phyloP scores from a whole-genome alignment of 2,888 invertebrate species.

The Unio delphinus region DNA sequence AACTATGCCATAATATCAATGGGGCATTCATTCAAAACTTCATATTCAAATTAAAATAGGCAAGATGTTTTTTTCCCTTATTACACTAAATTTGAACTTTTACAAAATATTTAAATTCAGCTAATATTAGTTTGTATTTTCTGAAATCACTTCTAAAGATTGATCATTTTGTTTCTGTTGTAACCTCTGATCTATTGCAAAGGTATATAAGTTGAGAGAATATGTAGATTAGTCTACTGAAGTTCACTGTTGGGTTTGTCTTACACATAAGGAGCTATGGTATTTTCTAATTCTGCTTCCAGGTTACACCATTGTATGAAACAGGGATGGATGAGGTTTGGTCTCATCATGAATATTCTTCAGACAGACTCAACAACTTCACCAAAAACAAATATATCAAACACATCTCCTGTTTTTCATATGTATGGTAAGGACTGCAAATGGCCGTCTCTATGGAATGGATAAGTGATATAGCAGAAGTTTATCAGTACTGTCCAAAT shows the following conservation, averaged over 20 bases:
- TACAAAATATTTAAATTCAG: neutral
- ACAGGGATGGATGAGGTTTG: conserved; percentile 57
- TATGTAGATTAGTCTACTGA: too few species aligned
- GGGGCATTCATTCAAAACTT: too few species aligned
- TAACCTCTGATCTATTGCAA: too few species aligned
- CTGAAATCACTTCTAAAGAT: too few species aligned
- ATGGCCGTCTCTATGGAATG: too few species aligned
- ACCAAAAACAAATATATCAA: conserved; percentile 55
- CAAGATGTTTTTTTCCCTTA: neutral
- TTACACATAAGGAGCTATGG: too few species aligned
- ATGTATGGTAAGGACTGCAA: conserved; percentile 43
- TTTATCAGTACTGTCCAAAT: too few species aligned
- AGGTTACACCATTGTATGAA: conserved; percentile 63
- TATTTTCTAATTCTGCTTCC: conserved; percentile 5
- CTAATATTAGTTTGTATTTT: neutral
- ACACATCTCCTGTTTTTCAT: conserved; percentile 61
- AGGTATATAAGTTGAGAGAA: too few species aligned
- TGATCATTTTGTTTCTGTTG: too few species aligned
- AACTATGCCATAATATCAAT: too few species aligned
- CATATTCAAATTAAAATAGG: neutral
- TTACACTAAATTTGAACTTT: neutral
- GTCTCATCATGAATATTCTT: conserved; percentile 45
- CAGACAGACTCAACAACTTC: conserved; percentile 42
- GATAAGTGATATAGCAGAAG: too few species aligned
- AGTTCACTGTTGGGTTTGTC: too few species aligned